Conservation (phyloP, 2,797 vertebrate genomes). For the Pangasius djambal region DNA sequence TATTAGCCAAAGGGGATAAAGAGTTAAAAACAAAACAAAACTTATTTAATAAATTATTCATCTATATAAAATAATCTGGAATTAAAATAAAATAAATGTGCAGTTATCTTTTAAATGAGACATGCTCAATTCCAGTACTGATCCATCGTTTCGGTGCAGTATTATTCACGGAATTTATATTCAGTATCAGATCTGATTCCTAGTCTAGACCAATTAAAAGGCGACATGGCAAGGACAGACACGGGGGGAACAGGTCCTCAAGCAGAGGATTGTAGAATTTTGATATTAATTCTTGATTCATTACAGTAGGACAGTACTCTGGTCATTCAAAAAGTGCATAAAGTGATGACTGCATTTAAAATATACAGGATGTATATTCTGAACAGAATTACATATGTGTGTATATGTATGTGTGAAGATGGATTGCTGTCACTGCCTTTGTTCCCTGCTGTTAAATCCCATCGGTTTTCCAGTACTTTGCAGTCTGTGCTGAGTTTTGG, state of each 20-base stretch:
- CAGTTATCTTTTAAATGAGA: constrained; percentile 3
- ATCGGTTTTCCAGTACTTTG: constrained; percentile 30
- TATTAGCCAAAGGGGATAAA: background rate
- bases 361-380: too few relatives aligned
- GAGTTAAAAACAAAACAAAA: too few relatives aligned
- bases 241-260: background rate
- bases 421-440: constrained; percentile 35
- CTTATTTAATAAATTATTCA: constrained; percentile 5
- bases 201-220: background rate
- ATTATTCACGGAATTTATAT: background rate
- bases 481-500: constrained; percentile 49
- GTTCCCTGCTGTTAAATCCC: constrained; percentile 47
- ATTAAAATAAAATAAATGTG: constrained; percentile 9
- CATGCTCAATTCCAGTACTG: background rate
- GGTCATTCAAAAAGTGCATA: background rate
- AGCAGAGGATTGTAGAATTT: background rate
- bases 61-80: background rate
- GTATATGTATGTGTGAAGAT: constrained; percentile 27
- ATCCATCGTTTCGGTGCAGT: background rate
- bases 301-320: background rate
- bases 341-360: too few relatives aligned
- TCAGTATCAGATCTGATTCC: constrained; percentile 2
- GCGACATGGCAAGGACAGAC: background rate
- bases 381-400: background rate
- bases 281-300: background rate